phyloP scores from a whole-genome alignment of 1,140 invertebrate species.

The Paralvinella palmiformis region DNA sequence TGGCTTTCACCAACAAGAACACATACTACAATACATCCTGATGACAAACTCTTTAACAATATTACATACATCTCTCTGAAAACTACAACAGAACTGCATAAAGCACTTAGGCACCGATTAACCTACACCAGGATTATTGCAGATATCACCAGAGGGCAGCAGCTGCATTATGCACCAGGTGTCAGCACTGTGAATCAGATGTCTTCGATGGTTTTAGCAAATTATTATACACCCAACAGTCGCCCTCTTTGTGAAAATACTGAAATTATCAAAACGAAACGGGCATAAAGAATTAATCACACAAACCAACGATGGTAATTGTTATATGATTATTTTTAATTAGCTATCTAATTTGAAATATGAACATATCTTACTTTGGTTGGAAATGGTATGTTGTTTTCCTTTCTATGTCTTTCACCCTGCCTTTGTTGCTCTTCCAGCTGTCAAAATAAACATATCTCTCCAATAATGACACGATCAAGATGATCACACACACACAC shows the following conservation, averaged over 20 bases:
- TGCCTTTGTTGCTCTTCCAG: constrained; percentile 42
- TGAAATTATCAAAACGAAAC: constrained; percentile 23
- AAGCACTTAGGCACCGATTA: no score
- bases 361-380: constrained; percentile 31
- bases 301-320: not conserved
- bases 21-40: no score
- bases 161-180: no score
- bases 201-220: constrained; percentile 26
- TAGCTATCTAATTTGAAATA: not conserved
- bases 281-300: constrained; percentile 1
- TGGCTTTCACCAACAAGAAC: no score
- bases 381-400: constrained; percentile 34
- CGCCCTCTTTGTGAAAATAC: constrained; percentile 33
- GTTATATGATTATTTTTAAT: not conserved
- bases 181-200: no score
- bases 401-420: constrained; percentile 38
- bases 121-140: no score
- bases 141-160: no score
- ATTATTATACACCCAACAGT: constrained; percentile 31
- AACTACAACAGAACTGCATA: no score
- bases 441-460: constrained; percentile 22
- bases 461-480: not conserved
- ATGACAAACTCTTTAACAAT: no score
- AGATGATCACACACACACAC: not conserved
- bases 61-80: no score